A percentile compares a stretch with the other conserved stretches of the same genome.
Evolutionary conservation across 2,888 invertebrate species (phyloP).

Genomic region (Latheticus oryzae): DNA sequence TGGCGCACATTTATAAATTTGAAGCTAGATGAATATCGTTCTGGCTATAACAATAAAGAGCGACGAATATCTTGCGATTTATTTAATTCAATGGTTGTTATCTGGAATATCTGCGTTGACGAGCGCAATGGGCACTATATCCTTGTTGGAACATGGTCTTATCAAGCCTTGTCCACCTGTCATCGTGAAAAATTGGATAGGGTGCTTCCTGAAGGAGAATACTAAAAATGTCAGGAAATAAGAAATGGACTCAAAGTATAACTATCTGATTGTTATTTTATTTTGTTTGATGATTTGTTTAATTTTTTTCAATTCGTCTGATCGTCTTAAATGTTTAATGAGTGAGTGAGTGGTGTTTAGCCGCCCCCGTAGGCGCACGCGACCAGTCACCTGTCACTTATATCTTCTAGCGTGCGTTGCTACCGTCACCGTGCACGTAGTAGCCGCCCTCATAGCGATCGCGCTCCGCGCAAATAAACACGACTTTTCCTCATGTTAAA

Average conservation of each 20-base stretch:
- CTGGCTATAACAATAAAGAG: constrained; percentile 28
- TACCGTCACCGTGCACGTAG: constrained; percentile 49
- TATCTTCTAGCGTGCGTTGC: constrained; percentile 58
- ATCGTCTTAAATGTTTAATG: no score
- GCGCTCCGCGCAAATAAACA: constrained; percentile 21
- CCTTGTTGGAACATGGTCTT: constrained; percentile 41
- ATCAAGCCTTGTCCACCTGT: constrained; percentile 41
- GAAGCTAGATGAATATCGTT: constrained; percentile 32
- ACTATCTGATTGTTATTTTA: no score
- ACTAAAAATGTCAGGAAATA: no score
- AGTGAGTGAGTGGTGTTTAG: no score
- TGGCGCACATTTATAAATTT: constrained; percentile 21
- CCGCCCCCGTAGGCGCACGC: constrained; percentile 51
- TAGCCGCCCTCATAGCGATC: constrained; percentile 39
- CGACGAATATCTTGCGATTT: constrained; percentile 29
- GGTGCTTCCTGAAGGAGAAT: no score
- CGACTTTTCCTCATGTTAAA: constrained; percentile 17
- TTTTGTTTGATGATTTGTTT: no score
- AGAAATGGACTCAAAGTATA: no score
- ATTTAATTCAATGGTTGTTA: constrained; percentile 38
- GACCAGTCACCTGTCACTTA: constrained; percentile 60
- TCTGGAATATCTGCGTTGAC: constrained; percentile 38
- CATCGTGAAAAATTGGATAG: constrained; percentile 41
- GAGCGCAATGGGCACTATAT: constrained; percentile 42
- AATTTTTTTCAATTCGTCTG: no score